Evolutionary conservation across 1,140 invertebrate genomes (phyloP).

Genomic region (Rhyacophila brunnea): DNA sequence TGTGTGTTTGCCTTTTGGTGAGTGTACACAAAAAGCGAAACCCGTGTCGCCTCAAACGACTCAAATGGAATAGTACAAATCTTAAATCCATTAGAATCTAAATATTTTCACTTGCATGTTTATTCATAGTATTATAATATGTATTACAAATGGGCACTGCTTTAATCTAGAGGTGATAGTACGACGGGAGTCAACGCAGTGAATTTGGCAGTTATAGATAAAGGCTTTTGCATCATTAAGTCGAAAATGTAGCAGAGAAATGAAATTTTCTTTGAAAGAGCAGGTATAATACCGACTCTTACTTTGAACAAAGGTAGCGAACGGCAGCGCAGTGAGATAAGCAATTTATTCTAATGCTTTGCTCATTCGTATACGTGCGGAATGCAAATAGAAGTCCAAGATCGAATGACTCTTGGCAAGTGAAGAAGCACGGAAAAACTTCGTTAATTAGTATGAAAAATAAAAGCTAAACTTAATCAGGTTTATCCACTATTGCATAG

Average conservation of each 20-base stretch:
- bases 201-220: constrained; percentile 33
- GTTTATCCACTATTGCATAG: no score
- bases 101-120: no score
- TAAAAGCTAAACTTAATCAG: no score
- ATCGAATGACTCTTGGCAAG: not conserved
- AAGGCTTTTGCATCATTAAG: constrained; percentile 34
- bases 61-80: no score
- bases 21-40: no score
- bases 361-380: constrained; percentile 21
- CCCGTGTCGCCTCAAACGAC: no score
- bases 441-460: not conserved
- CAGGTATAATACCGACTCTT: constrained; percentile 13
- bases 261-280: constrained; percentile 30
- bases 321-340: constrained; percentile 25
- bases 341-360: constrained; percentile 35
- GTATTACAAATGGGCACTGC: constrained; percentile 18
- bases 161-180: constrained; percentile 14
- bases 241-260: constrained; percentile 23
- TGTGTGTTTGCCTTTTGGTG: no score
- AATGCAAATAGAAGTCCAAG: constrained; percentile 20
- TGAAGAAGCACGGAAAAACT: not conserved
- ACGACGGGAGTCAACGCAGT: not conserved
- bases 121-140: no score
- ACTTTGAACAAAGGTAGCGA: constrained; percentile 20
- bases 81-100: no score